These are phyloP conservation scores for Eueremaeus valkanovi DNA, from an alignment of 2,888 invertebrate species.

Conservation along the genomic window DNA sequence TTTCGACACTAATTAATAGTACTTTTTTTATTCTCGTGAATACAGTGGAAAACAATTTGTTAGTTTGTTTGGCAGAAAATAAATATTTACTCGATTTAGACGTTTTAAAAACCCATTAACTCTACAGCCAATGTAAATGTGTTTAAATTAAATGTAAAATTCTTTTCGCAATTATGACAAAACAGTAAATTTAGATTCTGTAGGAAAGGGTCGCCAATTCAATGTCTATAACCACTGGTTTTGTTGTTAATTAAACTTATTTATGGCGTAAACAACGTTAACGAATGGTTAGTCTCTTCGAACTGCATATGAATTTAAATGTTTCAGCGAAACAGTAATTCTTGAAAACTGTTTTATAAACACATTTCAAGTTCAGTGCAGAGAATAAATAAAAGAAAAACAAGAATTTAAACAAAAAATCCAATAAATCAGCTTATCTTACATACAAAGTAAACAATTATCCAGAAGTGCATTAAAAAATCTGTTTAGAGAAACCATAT, in stretches of 20 bases:
- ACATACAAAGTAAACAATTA: neutral
- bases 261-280: neutral
- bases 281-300: neutral
- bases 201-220: neutral
- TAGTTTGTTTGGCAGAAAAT: too few relatives aligned
- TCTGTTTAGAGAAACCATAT: neutral
- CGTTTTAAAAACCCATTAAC: neutral
- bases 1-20: too few relatives aligned
- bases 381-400: neutral
- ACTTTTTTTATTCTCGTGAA: too few relatives aligned
- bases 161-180: too few relatives aligned
- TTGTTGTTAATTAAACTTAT: neutral
- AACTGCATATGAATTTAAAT: neutral
- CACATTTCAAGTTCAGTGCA: constrained; percentile 16
- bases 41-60: too few relatives aligned
- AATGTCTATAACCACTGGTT: neutral
- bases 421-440: neutral
- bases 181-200: neutral
- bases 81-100: too few relatives aligned
- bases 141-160: too few relatives aligned
- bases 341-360: constrained; percentile 22
- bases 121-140: neutral
- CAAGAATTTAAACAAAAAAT: neutral
- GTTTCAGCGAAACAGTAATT: constrained; percentile 13
- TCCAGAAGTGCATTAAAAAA: too few relatives aligned